A percentile compares a stretch with the other conserved stretches of the same genome.
Conservation (phyloP, 2,113 vertebrate species). For the Eleginops maclovinus region DNA sequence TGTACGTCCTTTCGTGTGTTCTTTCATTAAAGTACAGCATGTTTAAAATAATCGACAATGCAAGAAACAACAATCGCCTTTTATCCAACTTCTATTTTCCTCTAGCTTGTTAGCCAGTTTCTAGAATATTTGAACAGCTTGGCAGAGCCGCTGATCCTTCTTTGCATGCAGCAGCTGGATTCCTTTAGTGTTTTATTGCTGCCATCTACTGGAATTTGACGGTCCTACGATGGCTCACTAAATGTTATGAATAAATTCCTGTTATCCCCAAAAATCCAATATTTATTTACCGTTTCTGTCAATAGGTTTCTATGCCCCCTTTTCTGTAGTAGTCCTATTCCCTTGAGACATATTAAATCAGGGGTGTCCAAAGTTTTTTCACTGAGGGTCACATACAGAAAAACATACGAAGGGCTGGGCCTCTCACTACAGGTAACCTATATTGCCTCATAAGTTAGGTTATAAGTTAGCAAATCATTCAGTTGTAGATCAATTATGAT, state of each 20-base stretch:
- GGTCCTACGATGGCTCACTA: background rate
- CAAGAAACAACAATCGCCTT: too few species aligned
- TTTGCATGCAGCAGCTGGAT: background rate
- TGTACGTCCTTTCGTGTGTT: background rate
- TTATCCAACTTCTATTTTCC: background rate
- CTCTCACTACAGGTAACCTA: too few species aligned
- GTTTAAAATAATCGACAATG: background rate
- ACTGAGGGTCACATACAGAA: too few species aligned
- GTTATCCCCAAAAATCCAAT: background rate
- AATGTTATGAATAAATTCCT: background rate
- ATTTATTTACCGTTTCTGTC: background rate
- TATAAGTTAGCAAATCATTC: too few species aligned
- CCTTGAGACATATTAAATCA: too few species aligned
- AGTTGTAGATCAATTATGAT: too few species aligned
- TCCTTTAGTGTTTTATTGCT: background rate
- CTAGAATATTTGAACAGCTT: background rate
- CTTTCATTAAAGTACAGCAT: background rate
- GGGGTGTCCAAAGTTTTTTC: too few species aligned
- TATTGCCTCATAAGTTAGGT: too few species aligned
- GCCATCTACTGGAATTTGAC: conserved; percentile 27
- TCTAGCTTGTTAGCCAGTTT: background rate
- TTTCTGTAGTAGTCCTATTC: background rate
- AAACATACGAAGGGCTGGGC: too few species aligned
- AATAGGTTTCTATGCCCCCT: background rate
- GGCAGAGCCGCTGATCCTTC: background rate